Evolutionary conservation across 2,113 vertebrate species (phyloP).

Genomic region (Pedionomus torquatus): DNA sequence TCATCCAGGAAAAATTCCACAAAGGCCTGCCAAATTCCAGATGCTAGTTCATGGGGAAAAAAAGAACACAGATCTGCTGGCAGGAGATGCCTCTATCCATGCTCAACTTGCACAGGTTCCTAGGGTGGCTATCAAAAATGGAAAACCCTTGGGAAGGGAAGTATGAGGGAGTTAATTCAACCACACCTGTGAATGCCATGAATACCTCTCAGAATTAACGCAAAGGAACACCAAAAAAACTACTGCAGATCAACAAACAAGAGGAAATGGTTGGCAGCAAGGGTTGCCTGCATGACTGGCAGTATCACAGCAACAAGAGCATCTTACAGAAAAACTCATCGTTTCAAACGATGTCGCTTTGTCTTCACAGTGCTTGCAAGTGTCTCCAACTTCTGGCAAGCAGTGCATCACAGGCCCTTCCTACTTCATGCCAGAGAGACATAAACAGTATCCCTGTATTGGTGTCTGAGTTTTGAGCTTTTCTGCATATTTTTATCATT

Average conservation of each 20-base stretch:
- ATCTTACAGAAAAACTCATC: not conserved
- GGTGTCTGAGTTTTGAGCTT: not conserved
- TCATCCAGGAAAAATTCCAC: constrained; percentile 24
- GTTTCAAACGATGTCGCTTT: not conserved
- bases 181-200: not conserved
- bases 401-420: not conserved
- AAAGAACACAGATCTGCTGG: not conserved
- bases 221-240: not conserved
- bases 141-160: not conserved
- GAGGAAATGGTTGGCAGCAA: not conserved
- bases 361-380: not conserved
- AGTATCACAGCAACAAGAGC: not conserved
- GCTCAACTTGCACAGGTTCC: not conserved
- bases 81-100: not conserved
- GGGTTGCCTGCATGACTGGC: not conserved
- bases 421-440: not conserved
- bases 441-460: not conserved
- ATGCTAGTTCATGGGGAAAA: not conserved
- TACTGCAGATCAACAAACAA: not conserved
- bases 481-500: not conserved
- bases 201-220: not conserved
- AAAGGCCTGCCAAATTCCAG: not conserved
- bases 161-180: not conserved
- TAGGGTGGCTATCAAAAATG: not conserved
- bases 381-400: not conserved